phyloP scores from a whole-genome alignment of 1,140 invertebrate genomes.

The Mamestra configurata region DNA sequence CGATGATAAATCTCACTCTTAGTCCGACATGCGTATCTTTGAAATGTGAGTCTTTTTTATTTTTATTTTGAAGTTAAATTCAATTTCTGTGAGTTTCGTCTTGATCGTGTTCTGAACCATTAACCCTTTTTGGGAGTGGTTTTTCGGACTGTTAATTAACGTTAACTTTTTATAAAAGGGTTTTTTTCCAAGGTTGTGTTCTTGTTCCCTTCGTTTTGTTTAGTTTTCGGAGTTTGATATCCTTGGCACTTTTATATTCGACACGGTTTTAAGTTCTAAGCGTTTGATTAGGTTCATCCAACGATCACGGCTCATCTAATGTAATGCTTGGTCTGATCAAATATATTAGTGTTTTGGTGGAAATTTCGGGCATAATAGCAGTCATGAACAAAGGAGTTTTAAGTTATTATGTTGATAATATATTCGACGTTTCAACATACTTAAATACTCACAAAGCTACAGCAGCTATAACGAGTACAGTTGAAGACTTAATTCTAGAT shows the following conservation, averaged over 20 bases:
- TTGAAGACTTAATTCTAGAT: constrained; percentile 13
- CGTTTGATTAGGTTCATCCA: no score
- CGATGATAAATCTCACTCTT: constrained; percentile 54
- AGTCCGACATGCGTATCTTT: constrained; percentile 28
- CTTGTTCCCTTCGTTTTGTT: background rate
- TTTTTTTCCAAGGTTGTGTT: background rate
- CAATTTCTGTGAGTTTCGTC: constrained; percentile 38
- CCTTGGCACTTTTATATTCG: background rate
- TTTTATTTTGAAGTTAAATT: constrained; percentile 14
- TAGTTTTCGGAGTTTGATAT: background rate
- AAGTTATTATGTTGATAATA: no score
- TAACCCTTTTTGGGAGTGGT: constrained; percentile 26
- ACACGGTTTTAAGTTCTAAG: background rate
- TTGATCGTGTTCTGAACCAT: constrained; percentile 23
- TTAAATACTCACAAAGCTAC: background rate
- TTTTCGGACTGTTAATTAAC: constrained; percentile 13
- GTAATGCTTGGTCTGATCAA: no score
- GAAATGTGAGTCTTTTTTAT: constrained; percentile 30
- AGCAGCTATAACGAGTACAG: background rate
- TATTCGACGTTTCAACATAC: no score
- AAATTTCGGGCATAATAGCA: no score
- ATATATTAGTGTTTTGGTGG: no score
- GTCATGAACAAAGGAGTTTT: no score
- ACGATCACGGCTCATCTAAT: no score
- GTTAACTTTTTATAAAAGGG: constrained; percentile 18